These are phyloP conservation scores for Trachelus troglodyta DNA, from an alignment of 2,888 invertebrate species.

Conservation along the genomic window DNA sequence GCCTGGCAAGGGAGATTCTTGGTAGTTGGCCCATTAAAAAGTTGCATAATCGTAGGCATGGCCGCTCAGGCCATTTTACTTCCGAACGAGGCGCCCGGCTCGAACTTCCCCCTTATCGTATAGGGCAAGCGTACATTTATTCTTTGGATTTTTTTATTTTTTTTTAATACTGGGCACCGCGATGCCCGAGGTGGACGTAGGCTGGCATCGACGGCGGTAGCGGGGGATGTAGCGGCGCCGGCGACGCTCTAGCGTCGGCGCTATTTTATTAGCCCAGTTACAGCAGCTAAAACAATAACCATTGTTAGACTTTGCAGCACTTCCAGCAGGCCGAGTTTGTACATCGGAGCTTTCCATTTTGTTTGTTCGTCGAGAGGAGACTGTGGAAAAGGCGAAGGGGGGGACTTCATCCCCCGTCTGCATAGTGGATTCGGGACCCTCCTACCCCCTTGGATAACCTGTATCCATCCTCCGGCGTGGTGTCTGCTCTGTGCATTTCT, in stretches of 20 bases:
- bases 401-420: not conserved
- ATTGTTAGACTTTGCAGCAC: conserved; percentile 43
- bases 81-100: not conserved
- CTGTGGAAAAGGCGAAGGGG: not conserved
- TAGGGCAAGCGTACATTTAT: too few species aligned
- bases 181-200: not conserved
- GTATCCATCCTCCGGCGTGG: not conserved
- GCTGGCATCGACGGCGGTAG: too few species aligned
- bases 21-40: conserved; percentile 13
- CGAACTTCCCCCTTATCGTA: too few species aligned
- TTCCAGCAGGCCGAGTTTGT: conserved; percentile 28
- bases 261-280: conserved; percentile 44
- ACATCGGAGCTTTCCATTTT: conserved; percentile 29
- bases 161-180: not conserved
- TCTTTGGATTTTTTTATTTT: too few species aligned
- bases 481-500: conserved; percentile 12
- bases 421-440: not conserved
- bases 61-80: conserved; percentile 2
- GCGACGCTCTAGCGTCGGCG: conserved; percentile 6
- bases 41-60: conserved; percentile 11
- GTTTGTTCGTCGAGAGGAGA: conserved; percentile 23
- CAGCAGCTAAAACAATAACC: conserved; percentile 45
- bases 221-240: not conserved
- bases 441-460: too few species aligned
- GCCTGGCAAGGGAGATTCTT: not conserved